Conservation (phyloP, 2,113 vertebrate species). For the Brienomyrus longianalis region DNA sequence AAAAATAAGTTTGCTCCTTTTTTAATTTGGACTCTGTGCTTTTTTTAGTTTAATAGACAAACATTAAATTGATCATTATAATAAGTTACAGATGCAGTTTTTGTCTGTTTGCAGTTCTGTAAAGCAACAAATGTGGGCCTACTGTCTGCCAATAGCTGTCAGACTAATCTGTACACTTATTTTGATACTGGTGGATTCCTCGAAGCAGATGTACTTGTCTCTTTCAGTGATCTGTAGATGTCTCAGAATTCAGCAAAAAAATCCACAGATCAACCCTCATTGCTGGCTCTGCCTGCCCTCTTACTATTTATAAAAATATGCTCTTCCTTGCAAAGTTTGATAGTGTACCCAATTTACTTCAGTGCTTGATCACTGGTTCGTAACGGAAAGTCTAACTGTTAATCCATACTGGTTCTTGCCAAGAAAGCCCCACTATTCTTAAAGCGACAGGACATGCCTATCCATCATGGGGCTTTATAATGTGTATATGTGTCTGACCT, state of each 20-base stretch:
- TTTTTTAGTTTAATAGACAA: neutral
- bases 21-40: neutral
- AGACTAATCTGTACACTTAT: neutral
- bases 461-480: constrained; percentile 43
- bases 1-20: neutral
- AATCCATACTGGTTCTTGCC: constrained; percentile 29
- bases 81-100: neutral
- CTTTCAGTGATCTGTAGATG: neutral
- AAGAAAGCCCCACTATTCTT: constrained; percentile 26
- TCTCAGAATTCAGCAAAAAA: neutral
- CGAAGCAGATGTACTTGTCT: neutral
- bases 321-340: constrained; percentile 23
- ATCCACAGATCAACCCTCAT: neutral
- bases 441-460: constrained; percentile 31
- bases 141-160: neutral
- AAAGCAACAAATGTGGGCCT: neutral
- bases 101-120: neutral
- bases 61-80: neutral
- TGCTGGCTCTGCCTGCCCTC: constrained; percentile 13
- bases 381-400: constrained; percentile 29
- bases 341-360: constrained; percentile 37
- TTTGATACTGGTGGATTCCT: neutral
- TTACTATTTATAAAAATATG: constrained; percentile 31
- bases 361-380: constrained; percentile 29
- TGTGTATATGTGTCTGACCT: constrained; percentile 43